Conservation (phyloP, 2,797 vertebrate genomes). For the Acipenser ruthenus region DNA sequence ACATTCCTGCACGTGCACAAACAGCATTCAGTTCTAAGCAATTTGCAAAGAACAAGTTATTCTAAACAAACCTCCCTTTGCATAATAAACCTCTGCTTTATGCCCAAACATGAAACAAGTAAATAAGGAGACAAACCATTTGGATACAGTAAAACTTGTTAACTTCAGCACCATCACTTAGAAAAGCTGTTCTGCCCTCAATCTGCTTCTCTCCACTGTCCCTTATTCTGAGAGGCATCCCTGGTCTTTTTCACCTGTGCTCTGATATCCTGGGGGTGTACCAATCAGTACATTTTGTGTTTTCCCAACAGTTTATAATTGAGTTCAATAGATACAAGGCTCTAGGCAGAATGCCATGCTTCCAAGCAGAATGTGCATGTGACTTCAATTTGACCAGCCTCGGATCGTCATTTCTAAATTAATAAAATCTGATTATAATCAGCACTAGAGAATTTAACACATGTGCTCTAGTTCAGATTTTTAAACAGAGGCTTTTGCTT, state of each 20-base stretch:
- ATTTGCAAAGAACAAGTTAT: too few relatives aligned
- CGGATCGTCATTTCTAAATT: slow-evolving; percentile 2
- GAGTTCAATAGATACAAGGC: slow-evolving; percentile 17
- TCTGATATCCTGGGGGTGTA: slow-evolving; percentile 9
- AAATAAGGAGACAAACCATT: too few relatives aligned
- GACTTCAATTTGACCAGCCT: slow-evolving; percentile 16
- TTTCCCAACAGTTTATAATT: not conserved
- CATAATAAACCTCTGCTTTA: too few relatives aligned
- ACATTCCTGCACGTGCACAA: too few relatives aligned
- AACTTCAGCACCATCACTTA: too few relatives aligned
- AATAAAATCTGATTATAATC: slow-evolving; percentile 3
- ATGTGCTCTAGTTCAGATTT: not conserved
- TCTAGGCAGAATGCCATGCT: slow-evolving; percentile 24
- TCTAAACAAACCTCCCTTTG: too few relatives aligned
- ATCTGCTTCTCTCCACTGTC: slow-evolving; percentile 17
- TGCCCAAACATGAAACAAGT: too few relatives aligned
- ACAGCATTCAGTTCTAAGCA: too few relatives aligned
- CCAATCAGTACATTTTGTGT: not conserved
- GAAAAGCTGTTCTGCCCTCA: too few relatives aligned
- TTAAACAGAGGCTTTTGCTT: too few relatives aligned
- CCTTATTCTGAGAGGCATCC: slow-evolving; percentile 23
- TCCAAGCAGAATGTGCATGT: slow-evolving; percentile 12
- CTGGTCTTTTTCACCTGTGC: slow-evolving; percentile 19
- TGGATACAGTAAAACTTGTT: too few relatives aligned
- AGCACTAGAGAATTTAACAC: slow-evolving; percentile 5